Base-by-base conservation (phyloP, 1,140 invertebrate species). In the Musca vetustissima region DNA sequence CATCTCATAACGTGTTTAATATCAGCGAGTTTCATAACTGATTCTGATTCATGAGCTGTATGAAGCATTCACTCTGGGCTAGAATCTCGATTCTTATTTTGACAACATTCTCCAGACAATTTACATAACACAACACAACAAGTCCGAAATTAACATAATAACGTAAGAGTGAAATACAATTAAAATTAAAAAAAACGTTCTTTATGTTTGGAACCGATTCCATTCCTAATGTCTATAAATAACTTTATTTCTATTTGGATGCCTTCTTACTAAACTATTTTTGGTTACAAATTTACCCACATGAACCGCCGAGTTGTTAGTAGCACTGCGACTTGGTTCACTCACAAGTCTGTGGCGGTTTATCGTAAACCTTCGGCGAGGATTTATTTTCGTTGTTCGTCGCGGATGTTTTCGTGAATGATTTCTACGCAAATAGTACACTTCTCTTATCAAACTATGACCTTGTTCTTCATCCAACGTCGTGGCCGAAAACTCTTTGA, bases 401-500 rank as follows among this genome's bases (percentile, higher is more conserved):
- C 28, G 48, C 50, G 48, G 49, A 28, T 48, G 47, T 22, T 69
- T 69, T 9, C 32, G 22, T 0, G 59, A 48, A 9, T 71, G 75
- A 0, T 69, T 71, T 8, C 68, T 76, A 6, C 78, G 72, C 11
- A 78, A 48, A 65, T 80, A 80, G 28, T 80, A 80, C 2, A 77
- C 73, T 69, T 80, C 78, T 3, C 78, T 72, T 8, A 80, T 71
- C 48, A 80, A 66, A 57, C 78, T 80, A 4, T 74, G 74, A 0
- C 78, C 78, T 55, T 72, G 61, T 0, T 79, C 74, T 72, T 81
- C 77, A n/a, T 82, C 78, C 0, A 66, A 49, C 32, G 75, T 15
- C 0, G 80, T 78, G n/a, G 76, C 78, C 0, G 78, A 74, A 64
- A 82, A 82, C 67, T 82, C 80, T 8, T 70, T 76, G 15, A 82